Evolutionary conservation across 2,797 vertebrate genomes (phyloP), one percentile per base, ranked within the genome.

Genomic region (Yasuhikotakia modesta): DNA sequence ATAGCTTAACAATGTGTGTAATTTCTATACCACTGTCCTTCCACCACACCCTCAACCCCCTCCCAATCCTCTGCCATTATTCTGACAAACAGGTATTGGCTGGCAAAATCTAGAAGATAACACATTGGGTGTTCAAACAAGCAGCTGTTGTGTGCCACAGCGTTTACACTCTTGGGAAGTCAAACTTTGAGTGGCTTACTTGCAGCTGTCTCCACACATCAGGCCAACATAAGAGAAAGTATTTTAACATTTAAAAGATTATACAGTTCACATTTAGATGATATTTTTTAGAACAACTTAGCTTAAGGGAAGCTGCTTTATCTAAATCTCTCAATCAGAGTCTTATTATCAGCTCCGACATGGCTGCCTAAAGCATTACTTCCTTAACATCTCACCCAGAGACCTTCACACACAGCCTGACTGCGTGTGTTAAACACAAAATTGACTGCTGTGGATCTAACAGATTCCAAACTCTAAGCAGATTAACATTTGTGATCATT

Each of bases 241-340:
- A 17, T 60, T 63, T 22, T 50, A 73, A 32, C n/a, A 22, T 22
- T 8, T 0, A 8, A 48, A 61, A 22, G 14, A 43, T 32, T 50
- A 1, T 30, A 14, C 16, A 30, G 1, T 63, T 63, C 6, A 35
- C 43, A 12, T 73, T 63, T 52, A 46, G 57, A 48, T 14, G 0
- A 11, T 2, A 17, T 24, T 63, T 55, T 73, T 30, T 14, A 60
- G 24, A 48, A 48, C 5, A 21, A 21, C 13, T 50, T 46, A 35
- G 57, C 71, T 69, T 52, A 52, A 48, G 32, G 46, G 46, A 3
- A 53, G 24, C 45, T 7, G 17, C 19, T 57, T 57, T 21, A 57
- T 57, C 53, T 24, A 22, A 57, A 22, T 57, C 53, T 73, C 50
- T 63, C 13, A 73, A n/a, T 73, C 43, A 50, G 45, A 50, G 13